Conservation (phyloP, 2,888 invertebrate species). For the Drosophila subsilvestris region DNA sequence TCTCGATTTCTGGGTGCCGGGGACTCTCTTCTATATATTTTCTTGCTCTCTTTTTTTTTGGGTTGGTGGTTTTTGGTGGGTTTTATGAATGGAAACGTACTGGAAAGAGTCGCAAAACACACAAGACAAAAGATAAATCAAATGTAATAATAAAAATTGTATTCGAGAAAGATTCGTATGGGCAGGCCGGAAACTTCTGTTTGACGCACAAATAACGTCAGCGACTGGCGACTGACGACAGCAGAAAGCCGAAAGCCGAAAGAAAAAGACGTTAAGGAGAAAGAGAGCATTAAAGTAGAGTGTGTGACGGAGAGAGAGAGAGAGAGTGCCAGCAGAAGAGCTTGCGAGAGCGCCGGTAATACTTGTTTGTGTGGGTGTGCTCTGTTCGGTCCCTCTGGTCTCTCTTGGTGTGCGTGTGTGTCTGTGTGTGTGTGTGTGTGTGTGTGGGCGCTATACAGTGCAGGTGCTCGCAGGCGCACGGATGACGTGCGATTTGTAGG, state of each 20-base stretch:
- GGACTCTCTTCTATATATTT: not conserved
- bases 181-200: conserved; percentile 64
- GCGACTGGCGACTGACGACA: conserved; percentile 63
- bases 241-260: conserved; percentile 42
- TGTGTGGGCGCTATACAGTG: conserved; percentile 10
- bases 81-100: conserved; percentile 1
- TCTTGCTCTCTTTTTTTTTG: conserved; percentile 3
- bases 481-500: conserved; percentile 40
- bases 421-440: conserved; percentile 17
- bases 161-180: conserved; percentile 5
- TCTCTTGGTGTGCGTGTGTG: conserved; percentile 15
- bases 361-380: conserved; percentile 38
- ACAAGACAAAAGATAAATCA: not conserved
- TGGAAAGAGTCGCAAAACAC: conserved; percentile 3
- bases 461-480: conserved; percentile 49
- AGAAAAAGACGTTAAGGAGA: conserved; percentile 36
- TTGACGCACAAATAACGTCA: conserved; percentile 64
- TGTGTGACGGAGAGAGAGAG: conserved; percentile 28
- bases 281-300: conserved; percentile 28
- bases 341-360: conserved; percentile 70
- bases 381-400: not conserved
- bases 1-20: conserved; percentile 21
- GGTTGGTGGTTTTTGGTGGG: not conserved
- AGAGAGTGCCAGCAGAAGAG: conserved; percentile 34
- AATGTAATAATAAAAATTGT: not conserved